Conservation (phyloP, 1,140 invertebrate species). For the Anastrepha ludens region DNA sequence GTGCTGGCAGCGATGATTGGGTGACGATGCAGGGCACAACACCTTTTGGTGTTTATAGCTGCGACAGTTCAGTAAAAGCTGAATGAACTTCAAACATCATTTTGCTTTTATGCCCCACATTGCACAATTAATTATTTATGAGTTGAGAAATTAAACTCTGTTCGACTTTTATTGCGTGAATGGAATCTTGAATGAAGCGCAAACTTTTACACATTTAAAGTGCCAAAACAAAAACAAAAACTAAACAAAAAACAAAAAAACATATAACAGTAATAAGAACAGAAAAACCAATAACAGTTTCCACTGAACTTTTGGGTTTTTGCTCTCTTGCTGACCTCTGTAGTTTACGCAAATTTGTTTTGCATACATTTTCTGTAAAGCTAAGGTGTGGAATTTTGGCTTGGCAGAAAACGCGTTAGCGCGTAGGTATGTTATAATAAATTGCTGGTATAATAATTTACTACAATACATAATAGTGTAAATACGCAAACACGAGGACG, state of each 20-base stretch:
- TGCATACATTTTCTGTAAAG: background rate
- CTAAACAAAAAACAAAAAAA: too few species aligned
- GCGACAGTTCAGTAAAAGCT: background rate
- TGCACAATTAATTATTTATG: constrained; percentile 33
- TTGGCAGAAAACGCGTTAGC: background rate
- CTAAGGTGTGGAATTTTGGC: background rate
- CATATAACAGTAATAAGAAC: too few species aligned
- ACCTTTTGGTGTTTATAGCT: background rate
- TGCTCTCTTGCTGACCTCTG: background rate
- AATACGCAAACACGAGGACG: background rate
- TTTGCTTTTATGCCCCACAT: background rate
- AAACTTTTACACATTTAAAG: background rate
- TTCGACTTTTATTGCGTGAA: background rate
- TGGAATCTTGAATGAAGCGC: background rate
- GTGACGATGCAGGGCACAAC: background rate
- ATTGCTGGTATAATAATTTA: background rate
- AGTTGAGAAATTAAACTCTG: background rate
- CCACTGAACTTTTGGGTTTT: background rate
- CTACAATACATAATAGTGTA: background rate
- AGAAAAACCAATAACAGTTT: too few species aligned
- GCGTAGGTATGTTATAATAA: background rate
- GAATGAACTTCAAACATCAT: background rate
- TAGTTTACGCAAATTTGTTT: background rate
- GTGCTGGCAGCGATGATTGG: background rate
- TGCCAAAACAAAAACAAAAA: too few species aligned